phyloP scores from a whole-genome alignment of 2,888 invertebrate species.

The Caenorhabditis sinica region DNA sequence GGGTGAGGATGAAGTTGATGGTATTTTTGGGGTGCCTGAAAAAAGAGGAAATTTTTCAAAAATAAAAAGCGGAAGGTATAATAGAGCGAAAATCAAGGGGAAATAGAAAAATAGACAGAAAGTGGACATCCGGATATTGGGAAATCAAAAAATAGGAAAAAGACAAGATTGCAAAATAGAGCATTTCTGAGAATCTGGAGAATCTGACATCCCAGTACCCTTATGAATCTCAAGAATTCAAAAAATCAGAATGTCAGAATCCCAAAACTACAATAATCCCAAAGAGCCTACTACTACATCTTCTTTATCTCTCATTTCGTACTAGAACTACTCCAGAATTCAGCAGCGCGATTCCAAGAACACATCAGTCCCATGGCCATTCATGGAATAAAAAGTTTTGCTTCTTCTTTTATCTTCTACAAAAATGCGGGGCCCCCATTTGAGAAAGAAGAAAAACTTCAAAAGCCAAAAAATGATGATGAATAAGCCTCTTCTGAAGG shows the following conservation, averaged over 20 bases:
- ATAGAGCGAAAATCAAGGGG: background rate
- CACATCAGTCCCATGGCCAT: too few relatives aligned
- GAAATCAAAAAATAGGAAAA: background rate
- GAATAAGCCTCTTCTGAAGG: background rate
- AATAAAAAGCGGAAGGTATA: background rate
- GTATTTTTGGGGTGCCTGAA: background rate
- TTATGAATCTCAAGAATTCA: background rate
- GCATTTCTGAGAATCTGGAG: background rate
- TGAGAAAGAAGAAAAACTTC: conserved; percentile 8
- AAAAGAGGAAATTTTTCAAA: background rate
- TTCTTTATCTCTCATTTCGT: too few relatives aligned
- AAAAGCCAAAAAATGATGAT: conserved; percentile 28
- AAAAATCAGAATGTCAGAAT: background rate
- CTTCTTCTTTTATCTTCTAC: too few relatives aligned
- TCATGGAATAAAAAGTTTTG: too few relatives aligned
- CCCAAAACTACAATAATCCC: background rate
- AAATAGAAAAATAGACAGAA: too few relatives aligned
- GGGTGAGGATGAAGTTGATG: background rate
- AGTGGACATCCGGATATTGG: background rate
- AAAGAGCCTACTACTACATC: too few relatives aligned
- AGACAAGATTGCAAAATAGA: too few relatives aligned
- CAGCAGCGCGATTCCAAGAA: too few relatives aligned
- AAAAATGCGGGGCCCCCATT: too few relatives aligned
- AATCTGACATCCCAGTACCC: background rate
- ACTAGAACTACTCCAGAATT: too few relatives aligned